Conservation (phyloP, 2,888 invertebrate genomes). For the Ferrisia virgata region DNA sequence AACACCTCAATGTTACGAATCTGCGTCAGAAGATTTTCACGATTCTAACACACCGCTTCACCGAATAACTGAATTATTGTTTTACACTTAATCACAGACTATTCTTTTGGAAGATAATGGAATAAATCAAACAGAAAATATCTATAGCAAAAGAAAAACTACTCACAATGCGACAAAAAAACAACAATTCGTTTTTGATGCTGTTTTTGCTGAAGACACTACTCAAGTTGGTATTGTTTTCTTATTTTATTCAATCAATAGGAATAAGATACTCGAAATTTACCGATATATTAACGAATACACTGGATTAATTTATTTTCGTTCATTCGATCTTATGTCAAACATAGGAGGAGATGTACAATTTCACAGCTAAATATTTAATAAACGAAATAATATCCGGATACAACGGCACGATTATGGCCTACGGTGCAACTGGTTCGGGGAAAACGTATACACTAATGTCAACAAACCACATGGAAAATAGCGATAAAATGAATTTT, state of each 20-base stretch:
- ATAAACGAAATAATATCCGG: conserved; percentile 82
- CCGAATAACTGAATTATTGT: background rate
- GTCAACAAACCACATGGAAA: background rate
- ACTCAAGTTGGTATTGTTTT: conserved; percentile 65
- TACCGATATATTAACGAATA: too few relatives aligned
- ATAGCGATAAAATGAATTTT: conserved; percentile 19
- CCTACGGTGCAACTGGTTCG: conserved; percentile 88
- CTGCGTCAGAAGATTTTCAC: too few relatives aligned
- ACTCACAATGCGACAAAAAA: conserved; percentile 59
- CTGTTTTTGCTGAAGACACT: conserved; percentile 81
- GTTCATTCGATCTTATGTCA: background rate
- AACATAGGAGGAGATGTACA: conserved; percentile 74
- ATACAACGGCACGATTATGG: conserved; percentile 93
- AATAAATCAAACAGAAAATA: conserved; percentile 54
- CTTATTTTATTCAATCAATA: background rate
- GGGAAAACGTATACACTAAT: conserved; percentile 93
- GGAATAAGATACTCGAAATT: too few relatives aligned
- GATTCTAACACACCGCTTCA: background rate
- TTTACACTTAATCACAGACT: conserved; percentile 55
- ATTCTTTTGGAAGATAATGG: conserved; percentile 66
- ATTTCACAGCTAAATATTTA: conserved; percentile 76
- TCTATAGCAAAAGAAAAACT: conserved; percentile 65
- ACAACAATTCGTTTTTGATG: conserved; percentile 84
- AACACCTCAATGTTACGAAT: too few relatives aligned
- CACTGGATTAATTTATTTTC: too few relatives aligned